Conservation (phyloP, 1,140 invertebrate species). For the Drosophila punjabiensis region DNA sequence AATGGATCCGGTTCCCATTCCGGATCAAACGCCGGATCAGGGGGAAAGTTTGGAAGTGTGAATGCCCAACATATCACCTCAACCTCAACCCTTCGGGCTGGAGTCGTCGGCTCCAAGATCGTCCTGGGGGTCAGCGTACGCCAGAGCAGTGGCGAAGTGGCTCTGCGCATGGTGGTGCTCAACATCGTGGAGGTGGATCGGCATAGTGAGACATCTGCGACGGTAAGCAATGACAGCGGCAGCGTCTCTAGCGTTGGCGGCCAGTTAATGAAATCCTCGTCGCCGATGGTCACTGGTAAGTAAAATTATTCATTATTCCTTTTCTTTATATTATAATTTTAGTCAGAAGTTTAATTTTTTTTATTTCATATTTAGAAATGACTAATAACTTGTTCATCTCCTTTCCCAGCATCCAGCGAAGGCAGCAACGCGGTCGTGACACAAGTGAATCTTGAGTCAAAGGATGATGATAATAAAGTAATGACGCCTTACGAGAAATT, state of each 20-base stretch:
- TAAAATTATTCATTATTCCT: neutral
- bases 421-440: conserved; percentile 51
- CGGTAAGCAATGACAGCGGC: conserved; percentile 71
- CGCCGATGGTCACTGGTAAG: conserved; percentile 66
- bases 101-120: conserved; percentile 80
- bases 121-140: conserved; percentile 74
- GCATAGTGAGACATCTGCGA: conserved; percentile 56
- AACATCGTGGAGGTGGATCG: conserved; percentile 76
- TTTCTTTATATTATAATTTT: too few species aligned
- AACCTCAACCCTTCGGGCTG: conserved; percentile 79
- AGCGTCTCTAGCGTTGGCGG: conserved; percentile 66
- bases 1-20: conserved; percentile 33
- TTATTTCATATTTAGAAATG: neutral
- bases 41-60: conserved; percentile 55
- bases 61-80: conserved; percentile 76
- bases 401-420: conserved; percentile 51
- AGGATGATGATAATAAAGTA: conserved; percentile 79
- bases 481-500: conserved; percentile 79
- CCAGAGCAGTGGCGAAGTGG: conserved; percentile 75
- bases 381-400: neutral
- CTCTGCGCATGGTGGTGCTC: conserved; percentile 78
- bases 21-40: conserved; percentile 17
- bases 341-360: too few species aligned
- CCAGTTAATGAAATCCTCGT: conserved; percentile 68
- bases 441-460: conserved; percentile 68